Base-by-base conservation (phyloP, 23 tunicate genomes). In the Clavelina lepadiformis region DNA sequence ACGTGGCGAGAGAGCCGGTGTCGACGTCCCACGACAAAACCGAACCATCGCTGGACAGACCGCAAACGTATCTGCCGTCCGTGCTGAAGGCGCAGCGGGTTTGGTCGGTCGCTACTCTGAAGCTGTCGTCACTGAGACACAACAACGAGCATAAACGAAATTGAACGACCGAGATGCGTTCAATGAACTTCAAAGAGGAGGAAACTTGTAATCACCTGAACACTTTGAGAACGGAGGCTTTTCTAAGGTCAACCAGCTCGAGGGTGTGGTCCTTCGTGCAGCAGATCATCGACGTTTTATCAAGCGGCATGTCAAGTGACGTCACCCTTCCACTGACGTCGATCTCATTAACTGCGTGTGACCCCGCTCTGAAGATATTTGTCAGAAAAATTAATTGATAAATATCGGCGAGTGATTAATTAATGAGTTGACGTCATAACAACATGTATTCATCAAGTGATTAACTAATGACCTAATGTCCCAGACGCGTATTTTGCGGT, bases 211-310 rank as follows among this genome's bases (percentile, higher is more conserved):
- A 18, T 53, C 20, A 72, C 79, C 71, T 24, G 15, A 82, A 74
- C 4, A 71, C 76, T 0, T 82, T 73, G 15, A 65, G 21, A 26
- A 88, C 88, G 30, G 78, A 32, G 13, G 62, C 30, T 35, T 88
- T 88, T 23, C 96, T 46, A 21, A 88, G 23, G 44, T 88, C 96
- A 3, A 88, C 70, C 37, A 88, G 47, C 68, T 88, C 96, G 38
- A 88, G 65, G 6, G 96, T 80, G 68, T 88, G 96, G 55, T 88
- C 88, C 34, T 88, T 88, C 32, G 96, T 88, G 55, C 96, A 88
- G 60, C 96, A 88, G 3, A 88, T 54, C 52, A 88, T 35, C 2
- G 75, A 13, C 28, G 79, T 68, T 31, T 55, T 81, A 47, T 86
- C 95, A 29, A 65, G 37, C 2, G 96, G 96, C 77, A 84, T 88